Percentiles rank a stretch among this genome's conserved stretches.
phyloP scores from a whole-genome alignment of 2,797 vertebrate species.

The Adelosebastes latens region DNA sequence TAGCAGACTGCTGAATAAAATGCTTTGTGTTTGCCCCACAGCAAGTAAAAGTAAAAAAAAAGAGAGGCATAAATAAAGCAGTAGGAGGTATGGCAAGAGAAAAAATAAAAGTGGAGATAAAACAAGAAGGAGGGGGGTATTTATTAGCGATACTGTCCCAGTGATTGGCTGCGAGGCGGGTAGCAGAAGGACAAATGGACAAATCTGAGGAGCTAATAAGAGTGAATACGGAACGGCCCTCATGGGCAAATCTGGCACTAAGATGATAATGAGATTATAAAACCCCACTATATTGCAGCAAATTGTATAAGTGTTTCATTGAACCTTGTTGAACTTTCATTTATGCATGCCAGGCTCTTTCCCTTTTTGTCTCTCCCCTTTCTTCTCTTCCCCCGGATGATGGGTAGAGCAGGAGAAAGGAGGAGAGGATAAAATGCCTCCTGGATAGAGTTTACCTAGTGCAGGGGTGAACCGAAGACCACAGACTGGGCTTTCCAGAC shows the following conservation, averaged over 20 bases:
- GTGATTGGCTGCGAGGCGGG: conserved; percentile 71
- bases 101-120: conserved; percentile 44
- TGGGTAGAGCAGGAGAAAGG: conserved; percentile 55
- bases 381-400: conserved; percentile 64
- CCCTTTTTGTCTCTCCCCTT: conserved; percentile 55
- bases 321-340: conserved; percentile 82
- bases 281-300: conserved; percentile 80
- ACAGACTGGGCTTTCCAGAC: conserved; percentile 62
- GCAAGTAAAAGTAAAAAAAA: conserved; percentile 31
- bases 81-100: conserved; percentile 47
- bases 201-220: conserved; percentile 80
- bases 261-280: conserved; percentile 85
- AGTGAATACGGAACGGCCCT: conserved; percentile 77
- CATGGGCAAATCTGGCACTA: conserved; percentile 82
- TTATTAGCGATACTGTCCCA: conserved; percentile 61
- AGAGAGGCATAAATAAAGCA: conserved; percentile 50
- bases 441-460: conserved; percentile 74
- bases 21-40: conserved; percentile 45
- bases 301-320: conserved; percentile 82
- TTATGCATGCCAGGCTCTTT: conserved; percentile 72
- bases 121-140: conserved; percentile 48
- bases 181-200: conserved; percentile 79
- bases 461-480: conserved; percentile 67
- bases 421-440: conserved; percentile 66
- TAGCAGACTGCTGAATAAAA: conserved; percentile 37